Evolutionary conservation across 2,113 vertebrate species (phyloP).

Genomic region (Toxotes chatareus): DNA sequence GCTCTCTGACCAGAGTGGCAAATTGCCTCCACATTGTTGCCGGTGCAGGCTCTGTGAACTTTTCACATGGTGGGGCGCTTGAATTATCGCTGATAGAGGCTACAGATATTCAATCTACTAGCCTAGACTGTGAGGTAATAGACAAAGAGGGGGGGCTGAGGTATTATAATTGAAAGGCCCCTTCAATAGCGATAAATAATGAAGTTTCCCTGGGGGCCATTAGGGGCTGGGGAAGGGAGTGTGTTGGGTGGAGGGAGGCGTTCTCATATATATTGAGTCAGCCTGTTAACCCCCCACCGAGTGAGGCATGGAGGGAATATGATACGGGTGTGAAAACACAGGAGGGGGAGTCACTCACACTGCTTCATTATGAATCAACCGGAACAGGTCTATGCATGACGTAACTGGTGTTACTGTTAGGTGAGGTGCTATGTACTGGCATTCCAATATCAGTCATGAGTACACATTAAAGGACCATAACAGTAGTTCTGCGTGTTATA

Average conservation of each 20-base stretch:
- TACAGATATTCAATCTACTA: slow-evolving; percentile 63
- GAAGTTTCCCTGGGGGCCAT: slow-evolving; percentile 69
- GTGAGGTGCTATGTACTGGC: slow-evolving; percentile 9
- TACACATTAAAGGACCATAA: neutral
- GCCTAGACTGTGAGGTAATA: slow-evolving; percentile 55
- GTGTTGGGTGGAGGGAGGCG: slow-evolving; percentile 41
- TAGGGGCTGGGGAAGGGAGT: slow-evolving; percentile 41
- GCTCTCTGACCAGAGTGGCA: slow-evolving; percentile 30
- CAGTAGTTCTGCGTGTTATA: neutral
- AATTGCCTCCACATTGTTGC: slow-evolving; percentile 56
- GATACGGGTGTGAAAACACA: slow-evolving; percentile 50
- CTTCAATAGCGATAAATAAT: slow-evolving; percentile 77
- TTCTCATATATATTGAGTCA: slow-evolving; percentile 59
- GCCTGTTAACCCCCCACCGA: slow-evolving; percentile 70
- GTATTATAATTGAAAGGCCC: slow-evolving; percentile 78
- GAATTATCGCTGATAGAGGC: slow-evolving; percentile 57
- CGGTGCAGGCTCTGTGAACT: slow-evolving; percentile 49
- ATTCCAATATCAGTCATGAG: neutral
- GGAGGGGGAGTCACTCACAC: slow-evolving; percentile 37
- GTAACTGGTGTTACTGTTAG: slow-evolving; percentile 7
- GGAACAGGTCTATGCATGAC: slow-evolving; percentile 40
- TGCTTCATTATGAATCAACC: slow-evolving; percentile 59
- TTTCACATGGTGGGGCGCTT: slow-evolving; percentile 35
- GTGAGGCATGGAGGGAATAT: slow-evolving; percentile 59
- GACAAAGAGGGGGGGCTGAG: slow-evolving; percentile 32